These are phyloP conservation scores for Lates japonicus DNA, from an alignment of 2,797 vertebrate species.

Conservation along the genomic window DNA sequence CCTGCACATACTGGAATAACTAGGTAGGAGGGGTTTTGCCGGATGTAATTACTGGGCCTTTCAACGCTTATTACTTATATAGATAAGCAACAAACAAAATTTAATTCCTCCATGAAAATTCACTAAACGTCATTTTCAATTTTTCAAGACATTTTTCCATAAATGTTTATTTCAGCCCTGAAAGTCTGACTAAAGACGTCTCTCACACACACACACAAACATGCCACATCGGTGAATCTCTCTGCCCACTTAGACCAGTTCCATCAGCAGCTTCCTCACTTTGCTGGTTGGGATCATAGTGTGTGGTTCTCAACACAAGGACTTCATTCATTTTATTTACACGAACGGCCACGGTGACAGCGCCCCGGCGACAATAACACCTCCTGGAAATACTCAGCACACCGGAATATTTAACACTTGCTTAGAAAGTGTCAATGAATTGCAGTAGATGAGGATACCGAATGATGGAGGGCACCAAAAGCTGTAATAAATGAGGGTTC, in stretches of 20 bases:
- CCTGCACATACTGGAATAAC: background rate
- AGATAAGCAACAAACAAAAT: background rate
- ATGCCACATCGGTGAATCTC: background rate
- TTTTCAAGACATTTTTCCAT: too few relatives aligned
- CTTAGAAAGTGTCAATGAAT: constrained; percentile 28
- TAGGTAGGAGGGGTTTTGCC: background rate
- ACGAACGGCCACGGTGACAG: constrained; percentile 22
- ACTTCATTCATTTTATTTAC: constrained; percentile 58
- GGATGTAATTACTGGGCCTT: background rate
- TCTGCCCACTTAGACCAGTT: constrained; percentile 37
- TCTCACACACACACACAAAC: too few relatives aligned
- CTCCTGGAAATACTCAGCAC: constrained; percentile 39
- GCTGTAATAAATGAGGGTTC: constrained; percentile 1
- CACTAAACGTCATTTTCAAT: background rate
- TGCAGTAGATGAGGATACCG: constrained; percentile 31
- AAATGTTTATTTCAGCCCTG: too few relatives aligned
- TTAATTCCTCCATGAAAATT: background rate
- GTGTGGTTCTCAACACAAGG: constrained; percentile 44
- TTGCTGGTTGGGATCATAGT: constrained; percentile 12
- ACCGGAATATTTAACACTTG: constrained; percentile 57
- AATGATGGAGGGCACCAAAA: background rate
- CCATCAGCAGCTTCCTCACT: constrained; percentile 36
- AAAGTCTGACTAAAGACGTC: background rate
- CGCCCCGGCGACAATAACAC: constrained; percentile 39
- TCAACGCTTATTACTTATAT: background rate